Percentiles rank a stretch among this genome's conserved stretches.
Evolutionary conservation across 2,888 invertebrate species (phyloP).

Genomic region (Timema cristinae): DNA sequence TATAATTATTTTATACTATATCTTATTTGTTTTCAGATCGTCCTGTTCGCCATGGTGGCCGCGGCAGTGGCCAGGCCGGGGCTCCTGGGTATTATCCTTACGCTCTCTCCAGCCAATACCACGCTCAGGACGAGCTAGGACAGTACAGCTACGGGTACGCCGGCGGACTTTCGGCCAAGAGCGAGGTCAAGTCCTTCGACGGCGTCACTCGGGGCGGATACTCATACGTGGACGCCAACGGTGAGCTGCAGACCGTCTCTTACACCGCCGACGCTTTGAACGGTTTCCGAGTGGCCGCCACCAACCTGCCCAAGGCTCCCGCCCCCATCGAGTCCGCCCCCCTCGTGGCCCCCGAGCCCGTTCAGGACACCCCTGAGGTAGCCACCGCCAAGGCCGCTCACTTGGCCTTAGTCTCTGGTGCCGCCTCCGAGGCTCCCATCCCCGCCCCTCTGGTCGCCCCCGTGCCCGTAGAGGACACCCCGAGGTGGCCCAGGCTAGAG

Average conservation of each 20-base stretch:
- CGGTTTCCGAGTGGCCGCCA: constrained; percentile 42
- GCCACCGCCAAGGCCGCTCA: constrained; percentile 52
- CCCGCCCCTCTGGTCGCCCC: constrained; percentile 19
- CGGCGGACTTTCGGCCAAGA: constrained; percentile 33
- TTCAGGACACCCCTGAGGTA: constrained; percentile 42
- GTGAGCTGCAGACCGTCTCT: constrained; percentile 40
- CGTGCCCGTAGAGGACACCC: constrained; percentile 19
- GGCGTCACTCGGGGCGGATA: constrained; percentile 59
- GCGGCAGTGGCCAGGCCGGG: background rate
- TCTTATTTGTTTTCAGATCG: background rate
- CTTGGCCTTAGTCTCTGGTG: constrained; percentile 38
- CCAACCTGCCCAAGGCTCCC: constrained; percentile 43
- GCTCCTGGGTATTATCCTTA: background rate
- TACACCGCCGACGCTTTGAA: constrained; percentile 37
- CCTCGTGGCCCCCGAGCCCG: constrained; percentile 35
- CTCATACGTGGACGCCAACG: constrained; percentile 57
- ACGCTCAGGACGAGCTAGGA: constrained; percentile 44
- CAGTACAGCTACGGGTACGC: constrained; percentile 45
- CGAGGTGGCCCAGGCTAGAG: constrained; percentile 13
- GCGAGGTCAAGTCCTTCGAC: constrained; percentile 49
- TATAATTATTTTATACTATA: too few relatives aligned
- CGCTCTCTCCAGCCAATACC: constrained; percentile 34
- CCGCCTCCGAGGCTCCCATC: constrained; percentile 17
- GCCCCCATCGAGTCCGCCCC: constrained; percentile 36
- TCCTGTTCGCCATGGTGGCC: constrained; percentile 8